These are phyloP conservation scores for Chloroceryle aenea DNA, from an alignment of 2,113 vertebrate species.

Conservation along the genomic window DNA sequence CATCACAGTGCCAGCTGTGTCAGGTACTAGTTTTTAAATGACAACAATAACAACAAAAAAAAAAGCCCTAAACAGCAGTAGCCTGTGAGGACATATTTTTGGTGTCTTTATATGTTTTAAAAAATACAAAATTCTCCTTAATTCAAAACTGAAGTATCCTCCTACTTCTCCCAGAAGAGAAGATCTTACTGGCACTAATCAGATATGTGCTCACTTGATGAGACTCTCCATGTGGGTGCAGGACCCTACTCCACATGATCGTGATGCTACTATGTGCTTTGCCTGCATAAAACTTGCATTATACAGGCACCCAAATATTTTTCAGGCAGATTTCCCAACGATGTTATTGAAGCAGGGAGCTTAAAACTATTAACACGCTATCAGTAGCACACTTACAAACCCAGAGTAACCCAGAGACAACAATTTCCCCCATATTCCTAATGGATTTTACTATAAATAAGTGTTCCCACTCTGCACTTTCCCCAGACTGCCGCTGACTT, in stretches of 20 bases:
- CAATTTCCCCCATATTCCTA: not conserved
- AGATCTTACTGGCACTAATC: not conserved
- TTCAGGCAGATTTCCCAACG: not conserved
- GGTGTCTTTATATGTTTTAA: not conserved
- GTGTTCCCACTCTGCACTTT: not conserved
- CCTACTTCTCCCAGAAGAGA: rapidly evolving
- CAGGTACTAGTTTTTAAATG: not conserved
- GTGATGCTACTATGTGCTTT: not conserved
- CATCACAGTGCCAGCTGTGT: not conserved
- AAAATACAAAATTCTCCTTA: not conserved
- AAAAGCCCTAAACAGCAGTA: not conserved
- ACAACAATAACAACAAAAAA: too few relatives aligned
- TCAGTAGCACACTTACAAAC: not conserved
- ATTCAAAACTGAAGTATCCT: not conserved
- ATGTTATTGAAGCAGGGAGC: not conserved
- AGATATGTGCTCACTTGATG: not conserved
- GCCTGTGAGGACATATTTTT: not conserved
- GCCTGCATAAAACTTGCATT: not conserved
- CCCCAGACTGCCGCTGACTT: not conserved
- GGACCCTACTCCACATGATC: not conserved
- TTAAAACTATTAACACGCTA: not conserved
- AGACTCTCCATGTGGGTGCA: not conserved
- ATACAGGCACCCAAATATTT: not conserved
- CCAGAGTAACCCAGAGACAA: not conserved
- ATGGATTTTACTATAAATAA: not conserved